Evolutionary conservation across 2,888 invertebrate genomes (phyloP).

Genomic region (Timandra comae): DNA sequence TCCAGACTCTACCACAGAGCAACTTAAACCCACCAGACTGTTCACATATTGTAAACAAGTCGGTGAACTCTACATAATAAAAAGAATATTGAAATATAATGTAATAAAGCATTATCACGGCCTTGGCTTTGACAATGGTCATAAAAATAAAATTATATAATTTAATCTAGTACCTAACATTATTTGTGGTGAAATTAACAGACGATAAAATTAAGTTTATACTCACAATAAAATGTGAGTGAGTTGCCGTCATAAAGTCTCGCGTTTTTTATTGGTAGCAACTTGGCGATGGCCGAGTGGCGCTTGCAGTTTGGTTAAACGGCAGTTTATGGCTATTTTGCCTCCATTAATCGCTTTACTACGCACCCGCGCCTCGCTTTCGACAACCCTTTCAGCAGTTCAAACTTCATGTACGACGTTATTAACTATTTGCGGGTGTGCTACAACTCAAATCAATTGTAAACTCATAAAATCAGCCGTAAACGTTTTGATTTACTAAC

Average conservation of each 20-base stretch:
- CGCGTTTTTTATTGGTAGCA: constrained; percentile 74
- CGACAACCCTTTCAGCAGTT: constrained; percentile 49
- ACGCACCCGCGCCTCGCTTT: constrained; percentile 63
- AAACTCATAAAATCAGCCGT: neutral
- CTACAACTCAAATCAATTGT: neutral
- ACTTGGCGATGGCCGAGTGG: constrained; percentile 68
- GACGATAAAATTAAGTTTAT: constrained; percentile 77
- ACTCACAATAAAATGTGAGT: constrained; percentile 77
- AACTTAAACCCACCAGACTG: too few relatives aligned
- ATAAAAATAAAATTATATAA: constrained; percentile 63
- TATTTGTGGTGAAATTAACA: constrained; percentile 77
- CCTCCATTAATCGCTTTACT: constrained; percentile 76
- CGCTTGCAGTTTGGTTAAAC: constrained; percentile 77
- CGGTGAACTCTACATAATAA: constrained; percentile 29
- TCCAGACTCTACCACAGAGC: too few relatives aligned
- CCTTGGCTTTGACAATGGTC: constrained; percentile 58
- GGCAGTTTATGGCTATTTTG: constrained; percentile 75
- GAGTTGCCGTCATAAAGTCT: constrained; percentile 77
- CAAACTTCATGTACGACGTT: constrained; percentile 6
- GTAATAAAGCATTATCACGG: constrained; percentile 32
- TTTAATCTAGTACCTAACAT: constrained; percentile 69
- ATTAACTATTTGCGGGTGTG: constrained; percentile 13
- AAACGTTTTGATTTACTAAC: too few relatives aligned
- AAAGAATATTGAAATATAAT: constrained; percentile 29
- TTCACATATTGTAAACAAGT: constrained; percentile 18